These are phyloP conservation scores for Heteromurus nitidus DNA, from an alignment of 2,888 invertebrate genomes.

Conservation along the genomic window DNA sequence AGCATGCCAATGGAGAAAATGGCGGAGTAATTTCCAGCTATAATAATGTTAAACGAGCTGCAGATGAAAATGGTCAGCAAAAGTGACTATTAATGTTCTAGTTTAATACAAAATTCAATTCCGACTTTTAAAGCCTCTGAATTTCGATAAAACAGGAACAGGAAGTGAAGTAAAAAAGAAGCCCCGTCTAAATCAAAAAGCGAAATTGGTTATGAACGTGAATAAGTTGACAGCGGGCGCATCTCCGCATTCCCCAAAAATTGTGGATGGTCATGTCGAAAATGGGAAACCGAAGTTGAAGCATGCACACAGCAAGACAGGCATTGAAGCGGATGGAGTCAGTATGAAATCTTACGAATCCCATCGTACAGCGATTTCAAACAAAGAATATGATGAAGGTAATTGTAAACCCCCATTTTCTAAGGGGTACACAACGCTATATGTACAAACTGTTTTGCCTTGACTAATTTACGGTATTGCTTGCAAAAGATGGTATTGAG, in stretches of 20 bases:
- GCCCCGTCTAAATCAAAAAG: slow-evolving; percentile 69
- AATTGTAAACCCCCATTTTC: neutral
- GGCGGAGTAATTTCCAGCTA: slow-evolving; percentile 39
- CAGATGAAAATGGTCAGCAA: slow-evolving; percentile 54
- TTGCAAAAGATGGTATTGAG: slow-evolving; percentile 45
- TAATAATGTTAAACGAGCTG: slow-evolving; percentile 36
- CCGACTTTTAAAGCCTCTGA: neutral
- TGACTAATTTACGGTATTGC: too few species aligned
- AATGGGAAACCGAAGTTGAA: slow-evolving; percentile 51
- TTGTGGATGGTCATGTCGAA: slow-evolving; percentile 48
- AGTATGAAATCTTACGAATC: slow-evolving; percentile 53
- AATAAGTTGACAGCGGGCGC: slow-evolving; percentile 69
- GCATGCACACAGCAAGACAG: neutral
- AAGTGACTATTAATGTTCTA: neutral
- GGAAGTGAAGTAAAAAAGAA: slow-evolving; percentile 62
- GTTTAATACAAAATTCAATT: neutral
- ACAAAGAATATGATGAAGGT: slow-evolving; percentile 76
- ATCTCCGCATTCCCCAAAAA: slow-evolving; percentile 33
- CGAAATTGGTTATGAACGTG: slow-evolving; percentile 71
- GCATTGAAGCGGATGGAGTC: slow-evolving; percentile 23
- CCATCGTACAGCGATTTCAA: slow-evolving; percentile 37
- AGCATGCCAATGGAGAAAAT: slow-evolving; percentile 20
- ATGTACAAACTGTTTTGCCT: too few species aligned
- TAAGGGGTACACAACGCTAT: too few species aligned
- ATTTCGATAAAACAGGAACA: slow-evolving; percentile 15